These are phyloP conservation scores for Xylota segnis DNA, from an alignment of 2,888 invertebrate species.

Conservation along the genomic window DNA sequence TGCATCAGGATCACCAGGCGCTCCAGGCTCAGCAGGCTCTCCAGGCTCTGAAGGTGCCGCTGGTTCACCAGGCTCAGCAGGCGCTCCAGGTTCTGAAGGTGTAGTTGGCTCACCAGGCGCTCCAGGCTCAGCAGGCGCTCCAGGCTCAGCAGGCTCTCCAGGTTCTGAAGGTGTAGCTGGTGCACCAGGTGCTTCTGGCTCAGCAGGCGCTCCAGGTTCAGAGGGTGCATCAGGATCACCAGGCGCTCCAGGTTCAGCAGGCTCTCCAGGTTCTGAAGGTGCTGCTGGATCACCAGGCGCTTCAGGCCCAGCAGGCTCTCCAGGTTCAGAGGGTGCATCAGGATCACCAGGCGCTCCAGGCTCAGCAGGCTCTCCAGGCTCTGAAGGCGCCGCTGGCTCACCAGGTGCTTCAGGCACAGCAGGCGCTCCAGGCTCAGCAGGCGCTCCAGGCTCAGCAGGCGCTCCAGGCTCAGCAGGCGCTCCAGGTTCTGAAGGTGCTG, in stretches of 20 bases:
- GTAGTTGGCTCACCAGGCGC: too few species aligned
- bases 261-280: background rate
- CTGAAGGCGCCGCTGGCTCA: background rate
- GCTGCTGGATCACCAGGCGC: background rate
- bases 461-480: conserved; percentile 6
- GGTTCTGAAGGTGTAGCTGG: too few species aligned
- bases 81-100: background rate
- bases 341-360: conserved; percentile 3
- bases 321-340: background rate
- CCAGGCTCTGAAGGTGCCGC: background rate
- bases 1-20: background rate
- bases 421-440: background rate
- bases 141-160: background rate
- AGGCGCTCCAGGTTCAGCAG: conserved; percentile 6
- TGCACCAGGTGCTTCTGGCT: background rate
- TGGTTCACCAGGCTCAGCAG: background rate
- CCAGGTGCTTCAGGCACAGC: background rate
- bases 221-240: too few species aligned
- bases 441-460: background rate
- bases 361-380: background rate
- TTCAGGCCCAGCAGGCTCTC: conserved; percentile 1
- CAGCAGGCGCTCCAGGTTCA: background rate
- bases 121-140: conserved; percentile 7
- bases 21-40: background rate
- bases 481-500: background rate